Conservation (phyloP, 2,113 vertebrate genomes). For the Gymnobelideus leadbeateri region DNA sequence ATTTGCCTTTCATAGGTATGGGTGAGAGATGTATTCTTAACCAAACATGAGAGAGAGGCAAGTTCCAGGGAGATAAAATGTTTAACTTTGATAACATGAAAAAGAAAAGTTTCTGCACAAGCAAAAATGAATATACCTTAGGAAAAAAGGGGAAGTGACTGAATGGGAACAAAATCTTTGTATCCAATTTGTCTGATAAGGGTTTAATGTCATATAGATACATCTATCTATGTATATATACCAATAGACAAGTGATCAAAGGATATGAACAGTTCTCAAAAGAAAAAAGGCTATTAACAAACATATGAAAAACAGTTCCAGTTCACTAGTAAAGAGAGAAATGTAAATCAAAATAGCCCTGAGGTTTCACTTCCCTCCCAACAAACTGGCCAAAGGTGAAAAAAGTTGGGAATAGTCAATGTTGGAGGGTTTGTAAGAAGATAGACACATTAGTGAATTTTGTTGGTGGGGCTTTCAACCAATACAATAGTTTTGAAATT, state of each 20-base stretch:
- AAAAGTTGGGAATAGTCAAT: neutral
- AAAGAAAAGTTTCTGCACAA: neutral
- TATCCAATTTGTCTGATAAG: neutral
- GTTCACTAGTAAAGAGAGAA: neutral
- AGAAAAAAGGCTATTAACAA: neutral
- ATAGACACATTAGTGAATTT: neutral
- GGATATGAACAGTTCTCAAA: neutral
- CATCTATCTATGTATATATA: neutral
- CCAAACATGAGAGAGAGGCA: neutral
- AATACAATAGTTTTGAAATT: neutral
- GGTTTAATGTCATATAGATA: neutral
- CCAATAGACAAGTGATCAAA: neutral
- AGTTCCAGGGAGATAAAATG: neutral
- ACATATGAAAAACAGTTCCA: neutral
- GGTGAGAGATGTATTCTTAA: neutral
- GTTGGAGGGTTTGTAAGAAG: neutral
- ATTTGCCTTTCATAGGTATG: neutral
- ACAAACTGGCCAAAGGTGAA: neutral
- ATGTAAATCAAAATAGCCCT: neutral
- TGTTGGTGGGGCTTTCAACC: neutral
- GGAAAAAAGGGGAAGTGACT: neutral
- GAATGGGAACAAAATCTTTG: neutral
- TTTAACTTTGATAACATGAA: neutral
- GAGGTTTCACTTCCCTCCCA: neutral
- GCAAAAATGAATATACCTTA: neutral